Base-by-base conservation (phyloP, 2,888 invertebrate species). In the Polydrusus pterygomalis region DNA sequence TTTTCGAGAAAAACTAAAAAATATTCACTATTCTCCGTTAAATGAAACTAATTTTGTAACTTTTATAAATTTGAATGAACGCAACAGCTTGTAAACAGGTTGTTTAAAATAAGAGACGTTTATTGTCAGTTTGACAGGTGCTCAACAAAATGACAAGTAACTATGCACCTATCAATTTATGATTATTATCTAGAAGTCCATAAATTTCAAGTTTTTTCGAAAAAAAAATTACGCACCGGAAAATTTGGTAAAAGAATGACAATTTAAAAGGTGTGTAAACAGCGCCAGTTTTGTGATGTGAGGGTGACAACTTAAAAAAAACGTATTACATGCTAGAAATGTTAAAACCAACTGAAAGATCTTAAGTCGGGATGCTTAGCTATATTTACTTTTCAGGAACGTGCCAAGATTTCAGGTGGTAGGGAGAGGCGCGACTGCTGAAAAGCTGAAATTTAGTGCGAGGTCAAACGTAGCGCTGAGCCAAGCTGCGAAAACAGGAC, bases 341-440 rank as follows among this genome's bases (percentile, higher is more conserved):
- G 47, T 70, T 64, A 64, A 70, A 67, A 63, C 83, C 81, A 84
- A 83, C 82, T 83, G 83, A 86, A 87, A 86, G 85, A 84, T 84
- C 84, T 83, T 81, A 80, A 84, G 85, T 84, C 84, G 82, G 85
- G 84, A 79, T 86, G 84, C 86, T 86, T 86, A 86, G 87, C 88
- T 88, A 88, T 87, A 87, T 88, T 88, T 87, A 87, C 84, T 84
- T 84, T 85, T 85, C 82, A 85, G 83, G 86, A 86, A 87, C 87
- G 88, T 88, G 88, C 88, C 88, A 88, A 87, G 71, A 73, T 85
- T 85, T 86, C 84, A 85, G 84, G 85, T 85, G 82, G 83, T 81
- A 83, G 83, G 84, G 83, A 82, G 79, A 77, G 77, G 68, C 63
- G 67, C 62, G 74, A 54, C 25, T 49, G 62, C 43, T 54, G 74